Evolutionary conservation across 2,888 invertebrate species (phyloP), one percentile per base, ranked within the genome.

Genomic region (Drosophila anomalata): DNA sequence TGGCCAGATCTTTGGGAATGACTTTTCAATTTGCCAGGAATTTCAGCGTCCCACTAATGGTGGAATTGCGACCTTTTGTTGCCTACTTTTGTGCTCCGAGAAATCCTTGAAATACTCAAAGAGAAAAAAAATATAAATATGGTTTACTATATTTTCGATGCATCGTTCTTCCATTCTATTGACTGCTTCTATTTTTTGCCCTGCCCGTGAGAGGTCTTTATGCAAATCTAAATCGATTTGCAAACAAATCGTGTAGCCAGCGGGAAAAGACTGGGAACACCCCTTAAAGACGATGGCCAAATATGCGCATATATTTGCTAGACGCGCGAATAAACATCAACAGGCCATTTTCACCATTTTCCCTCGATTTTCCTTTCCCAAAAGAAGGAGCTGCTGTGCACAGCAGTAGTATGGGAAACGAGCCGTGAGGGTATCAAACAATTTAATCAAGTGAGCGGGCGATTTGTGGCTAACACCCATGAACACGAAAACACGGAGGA

Each of bases 401-500:
- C 17, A 17, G 1, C 17, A 17, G 17, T 17, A 17, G 17, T 17
- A 17, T 26, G 29, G 22, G 6, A 44, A 41, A 31, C 54, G 48
- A 39, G 47, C 41, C 56, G 53, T 53, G 50, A 55, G 60, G 54
- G 58, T 63, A 77, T 75, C 61, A 66, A 80, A 71, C 75, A 77
- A 78, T 86, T 86, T 83, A 83, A 80, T 86, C 80, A 80, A 78
- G 68, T 73, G 36, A 72, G 57, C 67, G 67, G 57, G 36, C 83
- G 71, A 78, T 86, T 86, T 85, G 82, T 67, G 86, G 78, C 69
- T 68, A 75, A 77, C 68, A 62, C 75, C 75, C 69, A 62, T 50
- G 58, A 36, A 51, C 31, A 53, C 20, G n/a, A 54, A 57, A 44
- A 54, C 53, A 54, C 20, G 20, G 1, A 22, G 7, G 41, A 47